Evolutionary conservation across 2,888 invertebrate genomes (phyloP).

Genomic region (Baronia brevicornis): DNA sequence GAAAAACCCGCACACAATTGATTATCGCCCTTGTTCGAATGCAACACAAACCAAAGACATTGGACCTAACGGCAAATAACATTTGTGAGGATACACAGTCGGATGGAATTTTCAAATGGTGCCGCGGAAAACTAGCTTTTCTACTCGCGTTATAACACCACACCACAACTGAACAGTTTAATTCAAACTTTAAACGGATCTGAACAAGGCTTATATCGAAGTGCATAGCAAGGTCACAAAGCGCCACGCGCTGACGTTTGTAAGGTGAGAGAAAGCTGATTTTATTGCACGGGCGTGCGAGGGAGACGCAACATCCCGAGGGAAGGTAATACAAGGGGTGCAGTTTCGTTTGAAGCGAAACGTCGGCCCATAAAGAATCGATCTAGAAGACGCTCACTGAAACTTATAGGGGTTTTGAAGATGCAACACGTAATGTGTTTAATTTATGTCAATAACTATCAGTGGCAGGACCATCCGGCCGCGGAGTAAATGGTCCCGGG

Average conservation of each 20-base stretch:
- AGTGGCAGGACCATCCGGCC: no score
- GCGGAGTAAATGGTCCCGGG: no score
- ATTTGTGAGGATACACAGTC: conserved; percentile 41
- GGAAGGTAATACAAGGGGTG: conserved; percentile 57
- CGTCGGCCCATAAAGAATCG: conserved; percentile 60
- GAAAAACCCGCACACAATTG: conserved; percentile 18
- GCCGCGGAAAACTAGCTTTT: conserved; percentile 71
- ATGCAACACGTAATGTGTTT: no score
- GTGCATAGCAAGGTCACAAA: conserved; percentile 40
- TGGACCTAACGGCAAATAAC: conserved; percentile 26
- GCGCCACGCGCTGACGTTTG: conserved; percentile 74
- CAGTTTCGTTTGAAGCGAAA: conserved; percentile 52
- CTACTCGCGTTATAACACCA: conserved; percentile 67
- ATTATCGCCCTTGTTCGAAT: conserved; percentile 30
- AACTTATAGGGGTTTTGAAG: conserved; percentile 16
- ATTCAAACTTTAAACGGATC: conserved; percentile 29
- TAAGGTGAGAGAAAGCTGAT: conserved; percentile 40
- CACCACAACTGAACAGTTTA: conserved; percentile 23
- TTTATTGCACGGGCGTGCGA: conserved; percentile 29
- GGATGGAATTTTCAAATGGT: conserved; percentile 62
- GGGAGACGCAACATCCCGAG: conserved; percentile 36
- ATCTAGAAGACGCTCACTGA: conserved; percentile 54
- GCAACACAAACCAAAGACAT: conserved; percentile 13
- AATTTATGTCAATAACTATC: no score
- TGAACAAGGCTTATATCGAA: conserved; percentile 31